Conservation (phyloP, 1,140 invertebrate genomes). For the Lasioglossum baleicum region DNA sequence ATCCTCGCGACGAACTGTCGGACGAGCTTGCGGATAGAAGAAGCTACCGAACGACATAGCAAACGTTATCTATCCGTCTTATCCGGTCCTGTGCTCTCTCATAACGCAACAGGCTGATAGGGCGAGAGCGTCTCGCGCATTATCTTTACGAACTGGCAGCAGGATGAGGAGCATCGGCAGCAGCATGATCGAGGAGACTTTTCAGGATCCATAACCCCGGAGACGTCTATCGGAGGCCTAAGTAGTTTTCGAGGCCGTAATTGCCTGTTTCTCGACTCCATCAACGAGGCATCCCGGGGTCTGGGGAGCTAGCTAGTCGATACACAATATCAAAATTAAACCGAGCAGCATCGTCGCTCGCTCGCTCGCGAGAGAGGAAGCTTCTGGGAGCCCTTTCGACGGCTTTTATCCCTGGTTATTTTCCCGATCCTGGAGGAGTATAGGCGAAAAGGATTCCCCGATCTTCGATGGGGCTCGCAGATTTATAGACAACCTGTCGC, state of each 20-base stretch:
- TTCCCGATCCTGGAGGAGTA: not conserved
- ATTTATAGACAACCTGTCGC: conserved; percentile 36
- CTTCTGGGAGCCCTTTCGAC: not conserved
- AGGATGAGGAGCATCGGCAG: not conserved
- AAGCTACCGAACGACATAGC: too few relatives aligned
- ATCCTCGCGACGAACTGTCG: too few relatives aligned
- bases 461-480: not conserved
- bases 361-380: too few relatives aligned
- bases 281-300: not conserved
- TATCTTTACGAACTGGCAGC: not conserved
- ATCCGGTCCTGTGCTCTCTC: too few relatives aligned
- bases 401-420: not conserved
- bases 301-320: not conserved
- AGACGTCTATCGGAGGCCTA: conserved; percentile 15
- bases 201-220: not conserved
- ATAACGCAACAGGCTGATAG: conserved; percentile 9
- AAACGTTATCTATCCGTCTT: too few relatives aligned
- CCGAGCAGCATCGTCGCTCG: not conserved
- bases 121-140: not conserved
- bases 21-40: too few relatives aligned
- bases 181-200: conserved; percentile 16
- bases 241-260: conserved; percentile 32
- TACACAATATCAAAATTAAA: conserved; percentile 34
- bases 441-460: not conserved
- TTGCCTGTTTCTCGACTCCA: conserved; percentile 33